Evolutionary conservation across 2,113 vertebrate species (phyloP).

Genomic region (Cichladusa arquata): DNA sequence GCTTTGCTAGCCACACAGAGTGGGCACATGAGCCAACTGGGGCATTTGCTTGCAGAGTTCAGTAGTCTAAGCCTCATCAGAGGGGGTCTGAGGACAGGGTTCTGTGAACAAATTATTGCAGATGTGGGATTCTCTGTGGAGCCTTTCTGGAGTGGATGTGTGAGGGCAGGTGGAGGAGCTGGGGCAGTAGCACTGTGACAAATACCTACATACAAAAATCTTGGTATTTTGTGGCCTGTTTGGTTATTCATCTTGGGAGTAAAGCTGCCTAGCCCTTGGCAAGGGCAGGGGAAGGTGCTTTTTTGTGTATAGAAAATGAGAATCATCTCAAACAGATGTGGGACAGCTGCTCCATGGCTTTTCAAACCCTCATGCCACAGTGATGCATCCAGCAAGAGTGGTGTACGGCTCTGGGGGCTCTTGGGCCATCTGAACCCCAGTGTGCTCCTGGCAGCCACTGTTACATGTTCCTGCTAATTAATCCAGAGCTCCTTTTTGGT

Average conservation of each 20-base stretch:
- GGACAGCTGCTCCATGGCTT: background rate
- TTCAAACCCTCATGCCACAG: background rate
- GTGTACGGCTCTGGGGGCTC: background rate
- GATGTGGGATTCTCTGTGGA: background rate
- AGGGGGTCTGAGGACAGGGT: background rate
- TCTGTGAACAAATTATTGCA: background rate
- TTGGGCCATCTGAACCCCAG: background rate
- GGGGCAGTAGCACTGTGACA: background rate
- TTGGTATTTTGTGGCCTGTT: background rate
- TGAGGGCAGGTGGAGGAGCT: background rate
- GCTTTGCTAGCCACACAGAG: background rate
- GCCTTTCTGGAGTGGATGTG: background rate
- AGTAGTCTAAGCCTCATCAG: background rate
- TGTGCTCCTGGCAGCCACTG: background rate
- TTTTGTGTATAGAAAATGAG: background rate
- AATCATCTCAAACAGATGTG: background rate
- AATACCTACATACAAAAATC: background rate
- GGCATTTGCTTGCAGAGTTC: background rate
- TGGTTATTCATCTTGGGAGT: background rate
- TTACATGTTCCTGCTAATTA: background rate
- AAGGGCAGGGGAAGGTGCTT: background rate
- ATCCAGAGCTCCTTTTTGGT: background rate
- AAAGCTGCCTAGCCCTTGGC: background rate
- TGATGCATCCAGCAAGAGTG: background rate
- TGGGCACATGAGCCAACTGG: background rate